Evolutionary conservation across 2,113 vertebrate species (phyloP).

Genomic region (Trachemys scripta): DNA sequence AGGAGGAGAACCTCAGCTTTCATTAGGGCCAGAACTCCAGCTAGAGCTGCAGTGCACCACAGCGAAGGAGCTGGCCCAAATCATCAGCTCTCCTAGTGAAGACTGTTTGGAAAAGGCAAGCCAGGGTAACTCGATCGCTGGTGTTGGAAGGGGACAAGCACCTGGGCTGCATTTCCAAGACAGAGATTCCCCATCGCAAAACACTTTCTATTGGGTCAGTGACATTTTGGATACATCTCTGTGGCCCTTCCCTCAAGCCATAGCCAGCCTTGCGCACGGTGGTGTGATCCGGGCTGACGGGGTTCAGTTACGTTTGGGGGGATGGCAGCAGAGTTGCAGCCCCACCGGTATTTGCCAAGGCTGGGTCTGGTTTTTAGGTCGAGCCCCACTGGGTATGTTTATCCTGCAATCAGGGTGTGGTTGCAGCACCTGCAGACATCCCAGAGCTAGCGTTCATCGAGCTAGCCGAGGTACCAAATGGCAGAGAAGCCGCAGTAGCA

Average conservation of each 20-base stretch:
- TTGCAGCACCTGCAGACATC: too few species aligned
- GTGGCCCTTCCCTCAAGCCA: too few species aligned
- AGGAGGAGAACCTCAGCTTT: neutral
- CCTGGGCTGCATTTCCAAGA: neutral
- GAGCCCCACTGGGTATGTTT: too few species aligned
- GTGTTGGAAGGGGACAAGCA: neutral
- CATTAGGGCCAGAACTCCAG: neutral
- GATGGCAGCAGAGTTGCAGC: neutral
- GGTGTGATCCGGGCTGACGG: neutral
- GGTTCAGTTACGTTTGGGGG: neutral
- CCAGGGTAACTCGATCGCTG: neutral
- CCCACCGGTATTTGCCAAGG: neutral
- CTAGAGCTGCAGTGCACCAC: neutral
- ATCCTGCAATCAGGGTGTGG: too few species aligned
- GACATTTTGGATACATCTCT: neutral
- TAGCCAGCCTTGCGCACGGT: too few species aligned
- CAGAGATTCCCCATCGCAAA: neutral
- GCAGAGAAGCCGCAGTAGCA: too few species aligned
- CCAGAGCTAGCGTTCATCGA: too few species aligned
- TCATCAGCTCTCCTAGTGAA: neutral
- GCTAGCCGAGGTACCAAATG: too few species aligned
- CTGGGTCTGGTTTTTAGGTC: neutral
- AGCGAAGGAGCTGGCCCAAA: too few species aligned
- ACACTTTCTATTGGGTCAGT: neutral
- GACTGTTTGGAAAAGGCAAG: neutral